Base-by-base conservation (phyloP, 30 jellyfish, hydroid and myxozoan species). In the Aurelia aurita region DNA sequence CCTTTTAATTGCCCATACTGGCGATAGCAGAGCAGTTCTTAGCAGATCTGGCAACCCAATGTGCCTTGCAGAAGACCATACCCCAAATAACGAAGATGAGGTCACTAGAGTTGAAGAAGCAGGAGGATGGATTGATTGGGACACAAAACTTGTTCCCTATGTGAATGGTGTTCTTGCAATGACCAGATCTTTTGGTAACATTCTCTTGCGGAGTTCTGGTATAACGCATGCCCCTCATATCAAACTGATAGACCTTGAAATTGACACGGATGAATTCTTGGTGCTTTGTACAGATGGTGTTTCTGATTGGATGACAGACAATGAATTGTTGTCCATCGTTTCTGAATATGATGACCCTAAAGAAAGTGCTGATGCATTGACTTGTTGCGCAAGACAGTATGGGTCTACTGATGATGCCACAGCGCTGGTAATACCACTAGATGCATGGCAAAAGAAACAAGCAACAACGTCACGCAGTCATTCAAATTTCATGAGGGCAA, bases 101-200 rank as follows among this genome's bases (percentile, higher is more conserved):
- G 96, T 75, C 11, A 63, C 59, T 16, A 75, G 98, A 43, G 83
- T 92, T 25, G 81, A 66, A 55, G 59, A 62, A 55, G 34, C 60
- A 3, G 97, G 96, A 11, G 98, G 98, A 10, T 92, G 98, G 98
- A 92, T 92, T 55, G 97, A 87, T 58, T 92, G 97, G 97, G 97
- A 92, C 49, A 85, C 97, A 62, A 86, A 82, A 43, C 69, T 92
- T 43, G 80, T 49, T 18, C 98, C 98, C 5, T 76, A 89, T 35
- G 97, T 92, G 3, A 86, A 88, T 49, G 98, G 98, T 6, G 53
- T 79, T 3, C 71, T 92, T 27, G 67, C 96, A 18, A 92, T 92
- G 97, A 92, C 98, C 9, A 74, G 98, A 26, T 92, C 98, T 20
- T 87, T 92, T 92, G 98, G 98, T 16, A 82, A 92, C 68, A 35